Conservation (phyloP, 2,113 vertebrate species). For the Esox niger region DNA sequence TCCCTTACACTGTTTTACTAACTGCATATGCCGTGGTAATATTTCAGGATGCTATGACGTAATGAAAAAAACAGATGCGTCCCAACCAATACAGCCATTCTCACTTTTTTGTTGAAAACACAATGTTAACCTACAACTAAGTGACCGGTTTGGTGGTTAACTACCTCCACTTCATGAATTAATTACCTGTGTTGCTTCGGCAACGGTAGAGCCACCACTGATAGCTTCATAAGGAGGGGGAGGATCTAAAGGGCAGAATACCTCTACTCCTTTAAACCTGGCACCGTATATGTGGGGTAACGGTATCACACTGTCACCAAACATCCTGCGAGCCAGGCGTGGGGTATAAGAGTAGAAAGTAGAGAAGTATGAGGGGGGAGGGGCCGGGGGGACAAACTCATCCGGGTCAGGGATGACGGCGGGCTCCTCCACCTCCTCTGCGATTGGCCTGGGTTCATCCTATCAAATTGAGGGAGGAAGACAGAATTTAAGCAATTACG, state of each 20-base stretch:
- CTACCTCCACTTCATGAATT: too few relatives aligned
- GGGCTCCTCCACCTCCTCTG: constrained; percentile 74
- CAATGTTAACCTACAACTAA: not conserved
- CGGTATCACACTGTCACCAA: constrained; percentile 70
- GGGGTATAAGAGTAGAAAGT: constrained; percentile 73
- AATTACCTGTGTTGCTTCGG: constrained; percentile 67
- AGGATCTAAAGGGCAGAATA: constrained; percentile 79
- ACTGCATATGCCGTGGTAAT: too few relatives aligned
- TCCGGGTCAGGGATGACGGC: constrained; percentile 68
- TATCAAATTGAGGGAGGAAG: constrained; percentile 39
- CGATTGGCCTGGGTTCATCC: constrained; percentile 70
- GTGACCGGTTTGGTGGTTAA: not conserved
- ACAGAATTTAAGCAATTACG: too few relatives aligned
- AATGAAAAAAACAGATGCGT: too few relatives aligned
- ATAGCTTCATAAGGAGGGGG: constrained; percentile 81
- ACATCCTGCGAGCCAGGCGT: constrained; percentile 60
- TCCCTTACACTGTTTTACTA: too few relatives aligned
- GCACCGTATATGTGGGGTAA: constrained; percentile 74
- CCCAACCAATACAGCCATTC: too few relatives aligned
- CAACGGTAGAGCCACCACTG: constrained; percentile 35
- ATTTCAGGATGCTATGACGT: too few relatives aligned
- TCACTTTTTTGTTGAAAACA: too few relatives aligned
- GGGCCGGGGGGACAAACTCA: constrained; percentile 77
- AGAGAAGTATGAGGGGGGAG: constrained; percentile 82
- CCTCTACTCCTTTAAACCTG: constrained; percentile 74